Evolutionary conservation across 2,797 vertebrate species (phyloP).

Genomic region (Hemibagrus guttatus): DNA sequence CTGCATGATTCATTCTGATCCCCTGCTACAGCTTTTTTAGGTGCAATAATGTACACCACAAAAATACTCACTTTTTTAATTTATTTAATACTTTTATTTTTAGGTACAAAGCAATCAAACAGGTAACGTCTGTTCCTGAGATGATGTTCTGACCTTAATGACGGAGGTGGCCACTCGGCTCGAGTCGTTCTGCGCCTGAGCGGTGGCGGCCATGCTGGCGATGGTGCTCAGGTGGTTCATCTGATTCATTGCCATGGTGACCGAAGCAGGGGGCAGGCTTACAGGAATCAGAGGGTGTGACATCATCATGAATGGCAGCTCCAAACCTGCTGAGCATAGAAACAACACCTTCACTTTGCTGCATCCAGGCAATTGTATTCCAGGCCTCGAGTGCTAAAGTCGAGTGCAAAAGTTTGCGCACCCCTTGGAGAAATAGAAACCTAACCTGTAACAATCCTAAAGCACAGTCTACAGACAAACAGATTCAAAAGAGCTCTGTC

Average conservation of each 20-base stretch:
- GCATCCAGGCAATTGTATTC: background rate
- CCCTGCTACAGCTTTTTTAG: no score
- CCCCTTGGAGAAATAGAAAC: background rate
- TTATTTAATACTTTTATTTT: no score
- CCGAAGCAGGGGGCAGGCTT: slow-evolving; percentile 96
- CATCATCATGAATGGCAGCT: slow-evolving; percentile 99
- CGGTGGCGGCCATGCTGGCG: slow-evolving; percentile 93
- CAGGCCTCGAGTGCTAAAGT: background rate
- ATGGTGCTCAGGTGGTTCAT: slow-evolving; percentile 98
- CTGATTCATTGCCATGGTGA: slow-evolving; percentile 99
- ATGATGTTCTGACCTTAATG: slow-evolving; percentile 83
- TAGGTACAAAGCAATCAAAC: background rate
- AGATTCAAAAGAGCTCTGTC: background rate
- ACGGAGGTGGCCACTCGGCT: slow-evolving; percentile 86
- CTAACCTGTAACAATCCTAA: background rate
- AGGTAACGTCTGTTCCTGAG: background rate
- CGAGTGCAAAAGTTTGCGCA: background rate
- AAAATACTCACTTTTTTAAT: no score
- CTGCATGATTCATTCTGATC: slow-evolving; percentile 6
- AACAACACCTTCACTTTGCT: background rate
- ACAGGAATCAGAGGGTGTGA: slow-evolving; percentile 97
- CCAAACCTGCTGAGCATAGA: slow-evolving; percentile 79
- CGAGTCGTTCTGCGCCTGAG: slow-evolving; percentile 85
- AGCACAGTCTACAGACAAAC: background rate
- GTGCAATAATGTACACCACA: no score